Conservation (phyloP, 2,797 vertebrate genomes). For the Acropternis orthonyx region DNA sequence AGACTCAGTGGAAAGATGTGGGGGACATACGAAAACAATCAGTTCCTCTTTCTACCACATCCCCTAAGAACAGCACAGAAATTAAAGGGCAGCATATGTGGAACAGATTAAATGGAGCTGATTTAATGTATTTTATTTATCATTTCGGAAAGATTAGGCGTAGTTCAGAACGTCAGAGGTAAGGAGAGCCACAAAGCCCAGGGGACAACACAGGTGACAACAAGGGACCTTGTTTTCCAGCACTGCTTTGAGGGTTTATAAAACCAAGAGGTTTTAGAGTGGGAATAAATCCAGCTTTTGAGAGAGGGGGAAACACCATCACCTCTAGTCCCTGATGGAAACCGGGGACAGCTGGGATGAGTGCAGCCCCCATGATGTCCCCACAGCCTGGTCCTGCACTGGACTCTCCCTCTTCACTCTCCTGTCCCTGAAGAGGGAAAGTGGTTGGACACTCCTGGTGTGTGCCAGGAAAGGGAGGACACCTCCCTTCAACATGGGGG, state of each 20-base stretch:
- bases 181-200: not conserved
- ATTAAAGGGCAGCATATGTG: not conserved
- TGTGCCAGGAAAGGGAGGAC: not conserved
- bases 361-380: fast-evolving
- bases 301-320: not conserved
- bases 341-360: not conserved
- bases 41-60: constrained; percentile 5
- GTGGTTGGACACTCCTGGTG: fast-evolving
- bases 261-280: not conserved
- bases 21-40: not conserved
- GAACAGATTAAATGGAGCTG: not conserved
- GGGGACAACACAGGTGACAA: not conserved
- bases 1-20: constrained; percentile 35
- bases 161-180: not conserved
- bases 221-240: not conserved
- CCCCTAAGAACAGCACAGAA: not conserved
- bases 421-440: not conserved
- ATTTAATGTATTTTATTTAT: not conserved
- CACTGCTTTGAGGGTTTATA: not conserved
- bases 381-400: not conserved
- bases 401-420: not conserved
- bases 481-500: fast-evolving
- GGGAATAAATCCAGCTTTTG: not conserved
- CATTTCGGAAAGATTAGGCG: not conserved
- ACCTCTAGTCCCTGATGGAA: not conserved